These are phyloP conservation scores for Puntigrus tetrazona DNA, from an alignment of 2,113 vertebrate species.

Conservation along the genomic window DNA sequence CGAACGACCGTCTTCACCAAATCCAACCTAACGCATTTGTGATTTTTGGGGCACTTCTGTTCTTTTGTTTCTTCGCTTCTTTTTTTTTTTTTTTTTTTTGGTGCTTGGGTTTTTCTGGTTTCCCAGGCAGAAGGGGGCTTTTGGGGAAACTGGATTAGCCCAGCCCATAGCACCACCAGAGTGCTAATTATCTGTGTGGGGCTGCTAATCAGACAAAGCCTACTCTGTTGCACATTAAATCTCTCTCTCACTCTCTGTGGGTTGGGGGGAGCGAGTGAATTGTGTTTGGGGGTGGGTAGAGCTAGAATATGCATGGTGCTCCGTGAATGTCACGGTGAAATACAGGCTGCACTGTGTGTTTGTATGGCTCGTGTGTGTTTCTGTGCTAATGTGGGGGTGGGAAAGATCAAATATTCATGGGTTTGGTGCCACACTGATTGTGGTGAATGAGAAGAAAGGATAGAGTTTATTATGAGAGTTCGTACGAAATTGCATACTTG, in stretches of 20 bases:
- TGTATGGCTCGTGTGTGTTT: constrained; percentile 18
- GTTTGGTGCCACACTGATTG: constrained; percentile 8
- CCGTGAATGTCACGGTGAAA: constrained; percentile 51
- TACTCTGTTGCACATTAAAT: constrained; percentile 49
- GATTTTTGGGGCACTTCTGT: constrained; percentile 30
- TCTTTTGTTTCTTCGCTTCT: constrained; percentile 3
- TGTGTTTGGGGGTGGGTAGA: constrained; percentile 38
- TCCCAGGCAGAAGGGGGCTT: constrained; percentile 38
- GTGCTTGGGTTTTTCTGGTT: constrained; percentile 35
- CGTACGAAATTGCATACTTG: not conserved
- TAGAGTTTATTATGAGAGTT: not conserved
- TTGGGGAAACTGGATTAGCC: constrained; percentile 50
- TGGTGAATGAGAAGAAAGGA: constrained; percentile 5
- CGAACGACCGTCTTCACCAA: constrained; percentile 36
- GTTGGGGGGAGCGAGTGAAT: constrained; percentile 18
- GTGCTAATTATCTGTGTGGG: constrained; percentile 59
- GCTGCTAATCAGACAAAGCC: constrained; percentile 56
- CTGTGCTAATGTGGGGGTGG: constrained; percentile 30
- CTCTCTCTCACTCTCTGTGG: not conserved
- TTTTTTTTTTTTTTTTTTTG: not conserved
- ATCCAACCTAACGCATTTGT: constrained; percentile 38
- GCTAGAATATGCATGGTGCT: constrained; percentile 49
- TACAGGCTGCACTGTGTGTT: constrained; percentile 32
- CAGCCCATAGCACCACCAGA: constrained; percentile 49
- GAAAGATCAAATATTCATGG: constrained; percentile 39